Conservation (phyloP, 2,888 invertebrate genomes). For the Lucinisca nassula region DNA sequence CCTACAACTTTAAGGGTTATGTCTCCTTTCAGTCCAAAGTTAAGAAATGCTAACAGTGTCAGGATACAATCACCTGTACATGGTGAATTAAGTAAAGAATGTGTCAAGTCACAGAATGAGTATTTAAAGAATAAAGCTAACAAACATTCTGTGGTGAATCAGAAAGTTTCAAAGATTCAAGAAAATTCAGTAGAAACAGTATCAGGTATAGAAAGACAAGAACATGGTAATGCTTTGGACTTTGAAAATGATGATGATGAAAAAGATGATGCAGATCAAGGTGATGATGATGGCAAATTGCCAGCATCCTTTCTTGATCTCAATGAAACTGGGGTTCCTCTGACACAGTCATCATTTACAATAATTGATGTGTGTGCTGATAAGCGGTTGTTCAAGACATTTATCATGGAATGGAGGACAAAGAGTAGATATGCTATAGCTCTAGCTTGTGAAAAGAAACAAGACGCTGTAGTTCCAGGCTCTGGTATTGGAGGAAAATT, state of each 20-base stretch:
- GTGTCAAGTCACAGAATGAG: too few relatives aligned
- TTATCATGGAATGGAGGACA: conserved; percentile 85
- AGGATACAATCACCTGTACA: not conserved
- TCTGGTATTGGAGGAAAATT: conserved; percentile 84
- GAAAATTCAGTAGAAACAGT: too few relatives aligned
- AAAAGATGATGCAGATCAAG: not conserved
- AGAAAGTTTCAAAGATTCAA: too few relatives aligned
- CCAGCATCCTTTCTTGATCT: conserved; percentile 68
- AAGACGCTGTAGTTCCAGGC: conserved; percentile 40
- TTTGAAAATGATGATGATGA: not conserved
- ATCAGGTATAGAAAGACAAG: too few relatives aligned
- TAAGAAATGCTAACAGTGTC: conserved; percentile 11
- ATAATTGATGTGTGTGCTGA: conserved; percentile 87
- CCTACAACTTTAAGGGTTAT: not conserved
- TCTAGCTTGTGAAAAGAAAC: conserved; percentile 86
- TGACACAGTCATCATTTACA: conserved; percentile 80
- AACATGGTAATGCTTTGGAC: not conserved
- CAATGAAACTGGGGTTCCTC: conserved; percentile 63
- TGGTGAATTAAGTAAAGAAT: too few relatives aligned
- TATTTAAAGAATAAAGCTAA: too few relatives aligned
- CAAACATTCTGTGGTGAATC: too few relatives aligned
- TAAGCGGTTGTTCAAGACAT: conserved; percentile 83
- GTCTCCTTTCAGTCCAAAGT: conserved; percentile 56
- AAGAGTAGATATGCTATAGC: conserved; percentile 84
- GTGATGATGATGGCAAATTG: conserved; percentile 44